phyloP scores from a whole-genome alignment of 2,797 vertebrate species.

The Sparidentex hasta region DNA sequence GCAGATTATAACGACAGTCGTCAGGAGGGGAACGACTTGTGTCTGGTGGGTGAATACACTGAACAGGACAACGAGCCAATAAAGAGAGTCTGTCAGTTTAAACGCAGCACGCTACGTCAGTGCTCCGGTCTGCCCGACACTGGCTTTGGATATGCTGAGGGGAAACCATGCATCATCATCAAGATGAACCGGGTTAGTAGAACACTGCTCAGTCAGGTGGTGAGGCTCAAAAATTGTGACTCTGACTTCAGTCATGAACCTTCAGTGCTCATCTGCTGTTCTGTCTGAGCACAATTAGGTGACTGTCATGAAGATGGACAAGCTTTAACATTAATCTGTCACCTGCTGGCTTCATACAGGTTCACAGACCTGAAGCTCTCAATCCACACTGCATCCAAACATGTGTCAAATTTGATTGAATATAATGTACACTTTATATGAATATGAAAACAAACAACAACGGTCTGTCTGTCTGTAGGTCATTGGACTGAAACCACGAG shows the following conservation, averaged over 20 bases:
- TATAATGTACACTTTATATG: neutral
- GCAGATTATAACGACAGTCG: constrained; percentile 89
- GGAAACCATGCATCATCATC: constrained; percentile 91
- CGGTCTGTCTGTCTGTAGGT: constrained; percentile 78
- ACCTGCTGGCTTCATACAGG: no score
- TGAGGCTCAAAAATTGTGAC: neutral
- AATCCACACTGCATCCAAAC: neutral
- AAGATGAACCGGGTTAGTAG: constrained; percentile 94
- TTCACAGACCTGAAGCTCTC: neutral
- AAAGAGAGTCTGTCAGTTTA: constrained; percentile 91
- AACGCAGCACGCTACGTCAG: constrained; percentile 81
- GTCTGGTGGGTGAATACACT: constrained; percentile 82
- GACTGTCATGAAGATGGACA: no score
- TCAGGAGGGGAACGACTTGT: constrained; percentile 88
- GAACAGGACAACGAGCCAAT: constrained; percentile 77
- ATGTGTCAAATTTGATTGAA: neutral
- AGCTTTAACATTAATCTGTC: neutral
- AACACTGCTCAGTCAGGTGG: neutral
- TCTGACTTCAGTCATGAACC: neutral
- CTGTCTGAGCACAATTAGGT: neutral
- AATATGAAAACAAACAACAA: neutral
- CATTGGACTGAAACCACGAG: constrained; percentile 91
- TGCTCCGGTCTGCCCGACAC: constrained; percentile 90
- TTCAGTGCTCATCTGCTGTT: no score
- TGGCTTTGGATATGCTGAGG: constrained; percentile 89